Conservation (phyloP, 2,113 vertebrate species). For the Calyptommatus sinebrachiatus region DNA sequence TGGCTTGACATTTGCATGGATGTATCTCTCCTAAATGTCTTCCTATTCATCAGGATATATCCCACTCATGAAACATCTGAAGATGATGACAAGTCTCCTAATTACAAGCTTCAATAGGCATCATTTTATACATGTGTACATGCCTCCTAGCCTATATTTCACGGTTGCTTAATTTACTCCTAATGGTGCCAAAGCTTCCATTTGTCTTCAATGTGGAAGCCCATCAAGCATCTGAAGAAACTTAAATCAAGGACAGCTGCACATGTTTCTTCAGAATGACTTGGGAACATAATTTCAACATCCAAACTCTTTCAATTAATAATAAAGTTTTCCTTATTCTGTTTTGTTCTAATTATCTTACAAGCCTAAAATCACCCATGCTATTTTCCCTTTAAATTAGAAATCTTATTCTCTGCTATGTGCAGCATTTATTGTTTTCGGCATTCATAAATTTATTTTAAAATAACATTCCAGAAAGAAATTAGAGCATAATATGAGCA, state of each 20-base stretch:
- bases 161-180: too few species aligned
- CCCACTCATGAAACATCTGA: too few species aligned
- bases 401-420: neutral
- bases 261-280: neutral
- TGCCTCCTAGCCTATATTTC: too few species aligned
- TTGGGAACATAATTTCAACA: neutral
- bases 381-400: neutral
- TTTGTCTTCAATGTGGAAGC: neutral
- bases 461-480: neutral
- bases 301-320: neutral
- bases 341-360: neutral
- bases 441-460: neutral
- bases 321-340: neutral
- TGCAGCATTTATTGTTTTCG: neutral
- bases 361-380: neutral
- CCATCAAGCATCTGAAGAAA: neutral
- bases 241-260: neutral
- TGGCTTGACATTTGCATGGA: too few species aligned
- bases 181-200: neutral
- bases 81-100: too few species aligned
- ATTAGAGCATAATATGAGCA: neutral
- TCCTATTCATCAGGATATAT: too few species aligned
- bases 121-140: too few species aligned
- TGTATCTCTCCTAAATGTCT: too few species aligned
- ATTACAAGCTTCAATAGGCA: too few species aligned